These are phyloP conservation scores for Whitmania pigra DNA, from an alignment of 1,140 invertebrate species.

Conservation along the genomic window DNA sequence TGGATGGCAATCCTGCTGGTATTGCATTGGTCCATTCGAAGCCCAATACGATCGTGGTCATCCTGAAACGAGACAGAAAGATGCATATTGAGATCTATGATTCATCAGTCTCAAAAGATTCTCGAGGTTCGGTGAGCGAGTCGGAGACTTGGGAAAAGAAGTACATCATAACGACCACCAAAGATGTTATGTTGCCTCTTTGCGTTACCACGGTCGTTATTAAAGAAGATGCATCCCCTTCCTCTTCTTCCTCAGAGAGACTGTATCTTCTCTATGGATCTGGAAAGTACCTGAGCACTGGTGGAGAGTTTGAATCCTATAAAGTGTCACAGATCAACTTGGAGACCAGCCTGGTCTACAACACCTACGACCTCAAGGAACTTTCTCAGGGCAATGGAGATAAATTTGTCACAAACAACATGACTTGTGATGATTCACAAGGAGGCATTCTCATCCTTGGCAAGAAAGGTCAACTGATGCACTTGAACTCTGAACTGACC, in stretches of 20 bases:
- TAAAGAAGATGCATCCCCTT: neutral
- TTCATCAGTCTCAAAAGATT: neutral
- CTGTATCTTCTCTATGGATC: slow-evolving; percentile 8
- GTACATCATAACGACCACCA: neutral
- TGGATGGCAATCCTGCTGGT: neutral
- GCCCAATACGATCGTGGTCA: neutral
- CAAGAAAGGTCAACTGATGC: too few species aligned
- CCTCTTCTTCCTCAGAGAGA: neutral
- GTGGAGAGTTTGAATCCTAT: neutral
- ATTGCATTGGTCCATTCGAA: neutral
- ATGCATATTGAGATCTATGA: slow-evolving; percentile 3
- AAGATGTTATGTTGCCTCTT: neutral
- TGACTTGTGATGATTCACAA: too few species aligned
- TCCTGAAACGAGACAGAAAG: slow-evolving; percentile 1
- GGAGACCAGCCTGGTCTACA: neutral
- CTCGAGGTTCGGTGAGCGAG: neutral
- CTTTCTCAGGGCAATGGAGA: too few species aligned
- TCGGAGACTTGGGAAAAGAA: neutral
- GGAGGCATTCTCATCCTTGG: too few species aligned
- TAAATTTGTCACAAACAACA: too few species aligned
- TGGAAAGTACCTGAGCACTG: neutral
- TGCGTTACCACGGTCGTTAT: neutral
- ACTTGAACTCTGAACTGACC: too few species aligned
- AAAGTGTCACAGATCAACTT: neutral
- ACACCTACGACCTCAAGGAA: too few species aligned